phyloP scores from a whole-genome alignment of 2,797 vertebrate genomes.

The Pteronotus mesoamericanus region DNA sequence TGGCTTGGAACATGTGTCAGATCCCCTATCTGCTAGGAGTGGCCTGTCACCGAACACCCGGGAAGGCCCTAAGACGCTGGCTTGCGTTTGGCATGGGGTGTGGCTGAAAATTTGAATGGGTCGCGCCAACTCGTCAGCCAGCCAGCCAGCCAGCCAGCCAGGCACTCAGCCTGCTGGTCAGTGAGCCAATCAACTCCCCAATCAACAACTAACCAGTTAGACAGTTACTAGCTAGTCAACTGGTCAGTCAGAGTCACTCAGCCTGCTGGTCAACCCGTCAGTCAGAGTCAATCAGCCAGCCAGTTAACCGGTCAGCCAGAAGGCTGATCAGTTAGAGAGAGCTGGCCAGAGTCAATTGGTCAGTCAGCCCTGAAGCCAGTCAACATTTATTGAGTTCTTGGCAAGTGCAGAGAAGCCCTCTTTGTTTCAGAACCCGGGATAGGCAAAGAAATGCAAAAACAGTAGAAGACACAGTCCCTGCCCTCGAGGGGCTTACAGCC shows the following conservation, averaged over 20 bases:
- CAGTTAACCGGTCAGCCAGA: not conserved
- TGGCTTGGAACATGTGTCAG: not conserved
- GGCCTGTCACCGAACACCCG: not conserved
- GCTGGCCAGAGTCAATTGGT: not conserved
- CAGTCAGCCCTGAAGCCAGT: not conserved
- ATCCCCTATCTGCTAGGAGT: not conserved
- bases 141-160: not conserved
- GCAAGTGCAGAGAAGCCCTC: not conserved
- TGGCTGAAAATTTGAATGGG: not conserved
- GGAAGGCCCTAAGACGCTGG: not conserved
- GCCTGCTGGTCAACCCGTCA: not conserved
- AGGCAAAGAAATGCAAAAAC: conserved; percentile 17
- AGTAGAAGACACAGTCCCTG: conserved; percentile 3
- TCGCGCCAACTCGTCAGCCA: not conserved
- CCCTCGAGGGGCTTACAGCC: conserved; percentile 50
- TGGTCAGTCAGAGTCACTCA: not conserved
- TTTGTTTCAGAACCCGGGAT: not conserved
- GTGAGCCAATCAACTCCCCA: not conserved
- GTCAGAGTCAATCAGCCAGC: not conserved
- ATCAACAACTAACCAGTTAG: not conserved
- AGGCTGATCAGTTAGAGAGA: not conserved
- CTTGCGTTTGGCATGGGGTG: not conserved
- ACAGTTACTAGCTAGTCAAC: not conserved
- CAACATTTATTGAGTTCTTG: conserved; percentile 31
- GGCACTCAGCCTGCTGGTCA: not conserved